phyloP scores from a whole-genome alignment of 2,888 invertebrate species.

The Brachylomia viminalis region DNA sequence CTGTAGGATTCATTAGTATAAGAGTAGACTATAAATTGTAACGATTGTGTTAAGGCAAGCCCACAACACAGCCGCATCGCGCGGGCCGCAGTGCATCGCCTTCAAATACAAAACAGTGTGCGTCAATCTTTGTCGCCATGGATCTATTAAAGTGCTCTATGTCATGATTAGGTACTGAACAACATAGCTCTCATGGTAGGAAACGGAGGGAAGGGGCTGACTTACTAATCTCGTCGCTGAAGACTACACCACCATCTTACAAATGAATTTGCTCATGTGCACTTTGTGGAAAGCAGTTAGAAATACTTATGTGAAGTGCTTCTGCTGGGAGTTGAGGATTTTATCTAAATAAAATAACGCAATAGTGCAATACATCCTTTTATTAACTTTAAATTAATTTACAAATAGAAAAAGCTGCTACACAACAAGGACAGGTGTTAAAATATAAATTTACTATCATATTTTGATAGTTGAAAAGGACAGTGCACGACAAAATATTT shows the following conservation, averaged over 20 bases:
- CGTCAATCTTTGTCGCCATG: background rate
- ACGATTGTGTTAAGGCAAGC: no score
- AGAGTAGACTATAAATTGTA: no score
- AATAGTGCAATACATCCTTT: conserved; percentile 46
- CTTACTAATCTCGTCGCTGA: background rate
- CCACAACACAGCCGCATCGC: background rate
- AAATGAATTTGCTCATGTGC: background rate
- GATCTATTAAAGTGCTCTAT: background rate
- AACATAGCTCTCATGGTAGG: background rate
- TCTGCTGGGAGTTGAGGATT: background rate
- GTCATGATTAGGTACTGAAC: background rate
- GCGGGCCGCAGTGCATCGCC: background rate
- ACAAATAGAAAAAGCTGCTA: conserved; percentile 59
- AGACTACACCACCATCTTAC: background rate
- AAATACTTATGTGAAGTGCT: conserved; percentile 4
- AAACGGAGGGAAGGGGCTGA: no score
- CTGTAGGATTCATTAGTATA: no score
- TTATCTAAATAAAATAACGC: conserved; percentile 20
- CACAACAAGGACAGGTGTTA: conserved; percentile 32
- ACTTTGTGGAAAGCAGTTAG: background rate
- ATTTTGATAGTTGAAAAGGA: conserved; percentile 7
- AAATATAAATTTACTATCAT: conserved; percentile 31
- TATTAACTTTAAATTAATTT: conserved; percentile 53
- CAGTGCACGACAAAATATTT: conserved; percentile 24
- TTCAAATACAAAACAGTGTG: background rate